Evolutionary conservation across 2,797 vertebrate species (phyloP), one percentile per base, ranked within the genome.

Genomic region (Pseudotriccus pelzelni): DNA sequence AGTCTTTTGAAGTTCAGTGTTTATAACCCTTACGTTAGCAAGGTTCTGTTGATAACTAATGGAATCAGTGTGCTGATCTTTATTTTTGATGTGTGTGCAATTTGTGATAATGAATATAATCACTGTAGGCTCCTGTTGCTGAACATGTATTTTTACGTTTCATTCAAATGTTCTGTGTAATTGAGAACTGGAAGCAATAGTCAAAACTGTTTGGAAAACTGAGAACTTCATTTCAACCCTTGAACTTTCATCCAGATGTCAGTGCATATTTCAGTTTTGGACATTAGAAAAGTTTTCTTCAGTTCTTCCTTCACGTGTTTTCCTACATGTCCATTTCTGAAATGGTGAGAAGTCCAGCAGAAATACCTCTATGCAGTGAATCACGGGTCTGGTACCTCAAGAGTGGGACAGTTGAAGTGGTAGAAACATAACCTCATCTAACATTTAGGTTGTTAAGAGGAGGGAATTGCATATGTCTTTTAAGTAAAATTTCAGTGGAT

Each of bases 291-390:
- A 15, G 49, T 5, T 62, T 66, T 55, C 53, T 55, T 75, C 27
- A 23, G 7, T 73, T 78, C 14, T 50, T 81, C 15, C 7, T 88
- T 75, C 3, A 0, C 21, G 1, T 20, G 4, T 69, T 73, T 85
- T 76, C n/a, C 12, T 56, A 2, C 3, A 2, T 22, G 17, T 49
- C 9, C 1, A 0, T 20, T 52, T 59, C 32, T 77, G 72, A 47
- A 30, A 23, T 19, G 14, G 27, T 21, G 28, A 37, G 21, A 76
- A 63, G 21, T 27, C 7, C 58, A 56, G 22, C 19, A 84, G 58
- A 24, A 84, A 32, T 14, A 30, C 7, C 24, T 76, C 20, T 55
- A 9, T 19, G 52, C 34, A 16, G 14, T 36, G 23, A 47, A 28
- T 47, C 7, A 0, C 37, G 32, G 30, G 25, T 47, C 43, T 79